Percentiles rank a stretch among this genome's conserved stretches.
These are phyloP conservation scores for Acanthurus leucopareius DNA, from an alignment of 2,797 vertebrate species.

Conservation along the genomic window DNA sequence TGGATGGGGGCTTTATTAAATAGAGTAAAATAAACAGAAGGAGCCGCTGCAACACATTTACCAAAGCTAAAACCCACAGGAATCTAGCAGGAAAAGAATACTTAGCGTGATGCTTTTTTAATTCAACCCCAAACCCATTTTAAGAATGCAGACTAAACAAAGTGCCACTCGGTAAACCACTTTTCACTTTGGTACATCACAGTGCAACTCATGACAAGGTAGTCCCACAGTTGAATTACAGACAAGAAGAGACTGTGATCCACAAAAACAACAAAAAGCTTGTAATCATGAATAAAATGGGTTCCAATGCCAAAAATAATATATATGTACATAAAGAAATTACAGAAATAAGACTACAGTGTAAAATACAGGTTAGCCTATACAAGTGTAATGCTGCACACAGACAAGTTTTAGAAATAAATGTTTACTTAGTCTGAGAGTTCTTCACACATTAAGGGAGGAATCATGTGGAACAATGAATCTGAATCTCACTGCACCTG, in stretches of 20 bases:
- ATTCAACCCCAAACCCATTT: constrained; percentile 62
- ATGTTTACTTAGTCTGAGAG: no score
- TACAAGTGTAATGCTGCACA: constrained; percentile 1
- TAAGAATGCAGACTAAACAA: constrained; percentile 66
- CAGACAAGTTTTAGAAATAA: no score
- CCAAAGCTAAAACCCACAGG: constrained; percentile 76
- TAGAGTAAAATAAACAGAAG: constrained; percentile 76
- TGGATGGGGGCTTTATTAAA: constrained; percentile 75
- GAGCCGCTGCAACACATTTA: constrained; percentile 72
- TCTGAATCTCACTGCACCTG: no score
- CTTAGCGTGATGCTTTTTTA: constrained; percentile 65
- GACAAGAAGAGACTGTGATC: neutral
- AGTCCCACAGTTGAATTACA: constrained; percentile 24
- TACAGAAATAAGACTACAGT: neutral
- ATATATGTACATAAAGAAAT: neutral
- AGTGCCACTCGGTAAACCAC: constrained; percentile 52
- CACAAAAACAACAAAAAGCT: constrained; percentile 1
- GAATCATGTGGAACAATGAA: constrained; percentile 2
- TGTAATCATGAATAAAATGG: constrained; percentile 27
- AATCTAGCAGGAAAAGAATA: constrained; percentile 71
- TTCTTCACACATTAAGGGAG: neutral
- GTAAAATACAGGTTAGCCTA: neutral
- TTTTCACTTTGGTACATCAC: constrained; percentile 51
- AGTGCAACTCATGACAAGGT: constrained; percentile 42
- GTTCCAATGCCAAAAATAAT: neutral